A percentile compares a stretch with the other conserved stretches of the same genome.
phyloP scores from a whole-genome alignment of 2,113 vertebrate genomes.

The Ranitomeya variabilis region DNA sequence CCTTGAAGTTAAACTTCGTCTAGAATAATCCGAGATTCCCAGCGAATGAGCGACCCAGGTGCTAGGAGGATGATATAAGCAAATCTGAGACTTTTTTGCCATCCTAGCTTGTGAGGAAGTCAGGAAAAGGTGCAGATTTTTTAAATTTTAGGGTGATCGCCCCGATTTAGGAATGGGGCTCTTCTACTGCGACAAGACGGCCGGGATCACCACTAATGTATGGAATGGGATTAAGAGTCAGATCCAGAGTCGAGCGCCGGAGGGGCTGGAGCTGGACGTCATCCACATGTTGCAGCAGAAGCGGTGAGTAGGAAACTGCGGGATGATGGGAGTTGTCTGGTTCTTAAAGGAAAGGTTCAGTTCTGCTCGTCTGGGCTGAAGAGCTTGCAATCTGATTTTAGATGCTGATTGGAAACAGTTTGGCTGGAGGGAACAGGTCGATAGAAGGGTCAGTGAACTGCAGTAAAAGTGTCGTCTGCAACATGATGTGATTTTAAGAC shows the following conservation, averaged over 20 bases:
- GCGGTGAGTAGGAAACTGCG: constrained; percentile 1
- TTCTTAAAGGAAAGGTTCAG: neutral
- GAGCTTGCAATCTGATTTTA: neutral
- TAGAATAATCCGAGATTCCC: neutral
- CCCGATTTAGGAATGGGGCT: constrained; percentile 1
- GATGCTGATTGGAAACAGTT: neutral
- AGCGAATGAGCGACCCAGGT: no score
- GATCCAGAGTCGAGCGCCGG: constrained; percentile 13
- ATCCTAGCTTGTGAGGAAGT: neutral
- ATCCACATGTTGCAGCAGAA: constrained; percentile 54
- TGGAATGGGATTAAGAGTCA: constrained; percentile 49
- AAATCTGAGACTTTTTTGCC: neutral
- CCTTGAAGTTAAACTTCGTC: neutral
- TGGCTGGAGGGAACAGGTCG: neutral
- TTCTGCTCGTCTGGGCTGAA: neutral
- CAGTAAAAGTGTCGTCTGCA: no score
- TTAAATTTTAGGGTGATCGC: neutral
- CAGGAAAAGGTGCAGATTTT: neutral
- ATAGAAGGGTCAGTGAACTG: no score
- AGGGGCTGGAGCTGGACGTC: constrained; percentile 51
- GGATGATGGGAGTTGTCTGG: no score
- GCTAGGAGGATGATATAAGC: neutral
- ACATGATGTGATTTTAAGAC: no score
- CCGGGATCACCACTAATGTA: constrained; percentile 19
- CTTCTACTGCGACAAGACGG: constrained; percentile 21